These are phyloP conservation scores for Kryptolebias ocellatus DNA, from an alignment of 2,797 vertebrate genomes.

Conservation along the genomic window DNA sequence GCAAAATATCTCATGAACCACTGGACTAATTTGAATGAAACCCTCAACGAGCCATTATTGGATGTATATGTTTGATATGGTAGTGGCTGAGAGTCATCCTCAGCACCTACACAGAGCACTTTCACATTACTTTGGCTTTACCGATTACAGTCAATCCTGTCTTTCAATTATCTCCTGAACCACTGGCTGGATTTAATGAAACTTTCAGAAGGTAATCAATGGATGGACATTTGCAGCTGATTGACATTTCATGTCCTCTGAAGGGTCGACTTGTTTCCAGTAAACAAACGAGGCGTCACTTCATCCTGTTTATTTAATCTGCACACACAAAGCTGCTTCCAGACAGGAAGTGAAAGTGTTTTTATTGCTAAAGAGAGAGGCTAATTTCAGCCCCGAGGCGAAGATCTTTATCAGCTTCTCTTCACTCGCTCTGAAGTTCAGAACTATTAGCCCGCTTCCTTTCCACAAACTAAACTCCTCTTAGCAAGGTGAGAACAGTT, in stretches of 20 bases:
- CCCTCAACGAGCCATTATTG: no score
- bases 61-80: no score
- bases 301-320: slow-evolving; percentile 81
- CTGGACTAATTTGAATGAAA: no score
- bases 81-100: no score
- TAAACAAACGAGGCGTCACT: slow-evolving; percentile 68
- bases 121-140: no score
- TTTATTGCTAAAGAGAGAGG: slow-evolving; percentile 53
- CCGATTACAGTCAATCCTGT: no score
- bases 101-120: no score
- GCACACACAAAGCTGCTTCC: slow-evolving; percentile 80
- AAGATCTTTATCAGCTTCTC: slow-evolving; percentile 28
- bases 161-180: no score
- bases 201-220: no score
- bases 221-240: no score
- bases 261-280: slow-evolving; percentile 75
- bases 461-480: slow-evolving; percentile 1
- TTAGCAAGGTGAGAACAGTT: neutral
- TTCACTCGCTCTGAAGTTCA: slow-evolving; percentile 4
- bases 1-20: no score
- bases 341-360: slow-evolving; percentile 77
- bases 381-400: slow-evolving; percentile 49
- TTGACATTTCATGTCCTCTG: slow-evolving; percentile 64
- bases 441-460: slow-evolving; percentile 6
- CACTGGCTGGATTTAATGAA: no score